Conservation (phyloP, 2,888 invertebrate species). For the Sminthurinus aureus region DNA sequence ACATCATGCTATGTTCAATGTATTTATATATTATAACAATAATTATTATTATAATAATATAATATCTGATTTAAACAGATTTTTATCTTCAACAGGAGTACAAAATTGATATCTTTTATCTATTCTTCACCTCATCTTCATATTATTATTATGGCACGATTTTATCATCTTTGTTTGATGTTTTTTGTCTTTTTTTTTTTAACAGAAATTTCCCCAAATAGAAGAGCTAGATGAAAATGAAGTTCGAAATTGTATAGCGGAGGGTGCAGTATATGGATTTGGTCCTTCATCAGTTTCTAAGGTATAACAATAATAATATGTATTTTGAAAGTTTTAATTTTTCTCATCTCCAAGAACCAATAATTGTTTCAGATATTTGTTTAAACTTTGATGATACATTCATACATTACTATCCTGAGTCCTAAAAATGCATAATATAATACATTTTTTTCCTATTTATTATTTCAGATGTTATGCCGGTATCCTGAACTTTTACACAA, state of each 20-base stretch:
- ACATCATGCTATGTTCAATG: no score
- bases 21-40: neutral
- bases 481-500: conserved; percentile 44
- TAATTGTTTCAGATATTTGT: no score
- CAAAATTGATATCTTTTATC: neutral
- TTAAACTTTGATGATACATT: no score
- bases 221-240: conserved; percentile 17
- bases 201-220: conserved; percentile 17
- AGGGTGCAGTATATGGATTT: conserved; percentile 29
- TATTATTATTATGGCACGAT: neutral
- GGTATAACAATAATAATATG: neutral
- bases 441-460: no score
- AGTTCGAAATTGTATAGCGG: neutral
- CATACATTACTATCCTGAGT: no score
- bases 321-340: no score
- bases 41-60: neutral
- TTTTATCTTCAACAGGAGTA: no score
- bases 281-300: conserved; percentile 29
- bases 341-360: no score
- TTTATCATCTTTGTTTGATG: neutral
- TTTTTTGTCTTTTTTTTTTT: conserved; percentile 17
- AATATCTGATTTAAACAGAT: no score
- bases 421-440: no score
- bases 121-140: neutral
- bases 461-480: conserved; percentile 48